Base-by-base conservation (phyloP, 2,113 vertebrate genomes). In the Zosterops lateralis region DNA sequence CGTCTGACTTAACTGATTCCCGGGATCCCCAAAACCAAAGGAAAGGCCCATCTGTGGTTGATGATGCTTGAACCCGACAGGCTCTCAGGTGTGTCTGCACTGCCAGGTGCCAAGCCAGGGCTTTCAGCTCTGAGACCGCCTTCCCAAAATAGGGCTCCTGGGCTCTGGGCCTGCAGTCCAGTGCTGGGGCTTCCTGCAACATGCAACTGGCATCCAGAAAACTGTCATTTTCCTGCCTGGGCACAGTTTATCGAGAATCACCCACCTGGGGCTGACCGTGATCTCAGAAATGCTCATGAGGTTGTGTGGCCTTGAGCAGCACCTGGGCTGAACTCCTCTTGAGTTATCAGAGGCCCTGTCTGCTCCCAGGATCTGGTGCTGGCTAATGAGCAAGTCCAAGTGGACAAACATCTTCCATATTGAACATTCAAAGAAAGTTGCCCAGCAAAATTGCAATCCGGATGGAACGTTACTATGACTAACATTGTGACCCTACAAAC, bases 391-490 rank as follows among this genome's bases (percentile, higher is more conserved):
- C 45, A 21, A 60, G 9, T 20, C 66, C 42, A 42, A 12, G 31
- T 12, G 34, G 31, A 10, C 25, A 40, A 48, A 25, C 31, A 7
- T 31, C 42, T 42, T 44, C 19, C 0, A 18, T 32, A 10, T 0
- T 10, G 50, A 26, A 15, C 14, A 6, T 29, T 17, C 15, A 14
- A 7, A 60, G 38, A 12, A 12, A 40, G 38, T 10, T 22, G 14
- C 29, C 48, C 7, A n/a, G 24, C 28, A 19, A 22, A 62, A n/a
- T 11, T 10, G n/a, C 47, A n/a, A 1, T 25, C 15, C 0, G 0
- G 15, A 9, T 1, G 0, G 9, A 28, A 32, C 0, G 0, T 22
- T 58, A 5, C 45, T 28, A 1, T 32, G 53, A 31, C 12, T 32
- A 12, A 51, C 4, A 3, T 19, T 26, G 25, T 3, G 6, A 16